A percentile compares a stretch with the other conserved stretches of the same genome.
Conservation (phyloP, 2,113 vertebrate species). For the Semnornis frantzii region DNA sequence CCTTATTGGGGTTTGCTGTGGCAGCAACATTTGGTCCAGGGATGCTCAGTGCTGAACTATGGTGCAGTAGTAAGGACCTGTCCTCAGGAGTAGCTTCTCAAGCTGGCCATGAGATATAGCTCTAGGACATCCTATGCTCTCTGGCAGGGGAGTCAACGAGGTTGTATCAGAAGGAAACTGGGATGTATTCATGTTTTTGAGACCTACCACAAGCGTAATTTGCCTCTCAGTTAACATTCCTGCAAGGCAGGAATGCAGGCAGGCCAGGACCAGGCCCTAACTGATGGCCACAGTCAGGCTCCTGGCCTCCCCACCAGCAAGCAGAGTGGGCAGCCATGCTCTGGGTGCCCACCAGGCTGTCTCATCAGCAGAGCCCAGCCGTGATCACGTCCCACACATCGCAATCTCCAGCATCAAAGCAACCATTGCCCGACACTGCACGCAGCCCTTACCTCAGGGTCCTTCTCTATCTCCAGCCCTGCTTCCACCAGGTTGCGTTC, state of each 20-base stretch:
- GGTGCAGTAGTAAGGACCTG: neutral
- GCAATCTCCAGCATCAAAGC: neutral
- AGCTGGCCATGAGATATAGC: neutral
- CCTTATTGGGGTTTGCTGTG: neutral
- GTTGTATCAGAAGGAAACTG: neutral
- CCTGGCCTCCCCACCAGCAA: neutral
- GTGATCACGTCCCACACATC: fast-evolving
- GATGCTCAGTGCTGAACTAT: neutral
- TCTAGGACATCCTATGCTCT: neutral
- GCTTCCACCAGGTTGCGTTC: conserved; percentile 86
- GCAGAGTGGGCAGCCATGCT: neutral
- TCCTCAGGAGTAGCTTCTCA: neutral
- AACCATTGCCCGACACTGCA: fast-evolving
- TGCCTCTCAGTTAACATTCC: neutral
- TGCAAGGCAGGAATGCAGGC: neutral
- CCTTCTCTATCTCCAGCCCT: conserved; percentile 91
- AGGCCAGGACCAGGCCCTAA: no score
- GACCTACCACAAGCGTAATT: neutral
- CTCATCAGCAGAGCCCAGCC: fast-evolving
- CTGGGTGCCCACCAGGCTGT: no score
- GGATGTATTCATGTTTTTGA: neutral
- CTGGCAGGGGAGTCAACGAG: fast-evolving
- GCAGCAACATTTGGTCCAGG: neutral
- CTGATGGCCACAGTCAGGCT: fast-evolving
- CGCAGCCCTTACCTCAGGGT: conserved; percentile 74